Evolutionary conservation across 2,797 vertebrate species (phyloP).

Genomic region (Pseudochromis fuscus): DNA sequence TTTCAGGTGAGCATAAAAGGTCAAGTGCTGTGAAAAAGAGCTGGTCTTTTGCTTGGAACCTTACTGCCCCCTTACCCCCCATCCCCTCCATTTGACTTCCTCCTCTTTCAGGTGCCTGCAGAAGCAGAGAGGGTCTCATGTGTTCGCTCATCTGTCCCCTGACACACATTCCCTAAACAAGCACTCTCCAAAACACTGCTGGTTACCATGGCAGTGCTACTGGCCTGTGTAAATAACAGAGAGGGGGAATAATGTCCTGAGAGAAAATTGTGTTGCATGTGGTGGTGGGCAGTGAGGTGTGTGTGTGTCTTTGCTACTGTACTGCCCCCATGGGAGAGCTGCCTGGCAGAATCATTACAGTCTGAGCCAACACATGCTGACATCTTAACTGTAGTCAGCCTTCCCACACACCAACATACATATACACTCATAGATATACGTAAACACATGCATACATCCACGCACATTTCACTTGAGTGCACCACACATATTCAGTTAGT

Average conservation of each 20-base stretch:
- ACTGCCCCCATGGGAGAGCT: slow-evolving; percentile 52
- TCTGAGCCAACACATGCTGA: slow-evolving; percentile 59
- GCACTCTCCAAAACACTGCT: slow-evolving; percentile 77
- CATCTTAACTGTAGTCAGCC: slow-evolving; percentile 39
- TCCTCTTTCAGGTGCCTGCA: slow-evolving; percentile 50
- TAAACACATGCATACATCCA: slow-evolving; percentile 7
- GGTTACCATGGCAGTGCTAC: slow-evolving; percentile 77
- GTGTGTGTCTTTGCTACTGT: slow-evolving; percentile 43
- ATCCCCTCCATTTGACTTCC: slow-evolving; percentile 28
- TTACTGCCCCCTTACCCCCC: slow-evolving; percentile 24
- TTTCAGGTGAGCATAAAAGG: slow-evolving; percentile 33
- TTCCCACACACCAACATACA: slow-evolving; percentile 40
- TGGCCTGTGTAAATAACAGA: slow-evolving; percentile 72
- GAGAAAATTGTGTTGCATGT: slow-evolving; percentile 42
- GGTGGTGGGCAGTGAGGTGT: slow-evolving; percentile 17
- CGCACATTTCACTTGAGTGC: slow-evolving; percentile 9
- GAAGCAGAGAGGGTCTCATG: slow-evolving; percentile 59
- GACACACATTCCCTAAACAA: slow-evolving; percentile 78
- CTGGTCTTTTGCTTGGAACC: slow-evolving; percentile 17
- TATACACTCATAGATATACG: neutral
- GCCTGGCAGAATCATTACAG: slow-evolving; percentile 66
- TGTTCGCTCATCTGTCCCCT: slow-evolving; percentile 70
- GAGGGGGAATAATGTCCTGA: slow-evolving; percentile 57
- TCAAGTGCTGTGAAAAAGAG: slow-evolving; percentile 15
- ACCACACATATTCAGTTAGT: slow-evolving; percentile 14